Evolutionary conservation across 1,140 invertebrate species (phyloP).

Genomic region (Aphaenogaster rudis): DNA sequence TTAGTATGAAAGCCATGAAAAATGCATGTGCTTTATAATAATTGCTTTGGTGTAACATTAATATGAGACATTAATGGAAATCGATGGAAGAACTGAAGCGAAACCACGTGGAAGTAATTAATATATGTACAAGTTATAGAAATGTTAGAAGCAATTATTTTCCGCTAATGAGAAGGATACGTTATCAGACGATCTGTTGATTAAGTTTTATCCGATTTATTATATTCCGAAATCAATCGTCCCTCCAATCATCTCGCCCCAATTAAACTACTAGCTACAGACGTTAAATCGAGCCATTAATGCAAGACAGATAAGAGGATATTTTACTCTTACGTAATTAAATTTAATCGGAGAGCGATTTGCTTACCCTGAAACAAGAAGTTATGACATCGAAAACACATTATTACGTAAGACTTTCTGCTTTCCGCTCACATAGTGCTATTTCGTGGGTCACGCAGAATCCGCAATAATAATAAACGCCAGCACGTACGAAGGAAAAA

Average conservation of each 20-base stretch:
- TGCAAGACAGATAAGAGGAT: not conserved
- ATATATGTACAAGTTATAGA: not conserved
- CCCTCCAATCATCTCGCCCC: not conserved
- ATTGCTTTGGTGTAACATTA: not conserved
- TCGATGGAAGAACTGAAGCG: not conserved
- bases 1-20: not conserved
- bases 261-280: constrained; percentile 4
- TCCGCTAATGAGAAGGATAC: not conserved
- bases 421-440: not conserved
- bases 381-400: not conserved
- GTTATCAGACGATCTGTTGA: not conserved
- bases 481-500: not conserved
- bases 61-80: constrained; percentile 14
- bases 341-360: not conserved
- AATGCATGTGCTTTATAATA: not conserved
- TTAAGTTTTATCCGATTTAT: not conserved
- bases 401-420: constrained; percentile 1
- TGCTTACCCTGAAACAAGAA: not conserved
- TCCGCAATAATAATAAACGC: constrained; percentile 24
- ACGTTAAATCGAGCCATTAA: not conserved
- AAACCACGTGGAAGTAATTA: not conserved
- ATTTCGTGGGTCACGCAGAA: constrained; percentile 14
- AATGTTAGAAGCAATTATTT: constrained; percentile 20
- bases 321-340: constrained; percentile 1
- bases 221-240: not conserved